Evolutionary conservation across 1,140 invertebrate species (phyloP).

Genomic region (Lucilia sericata): DNA sequence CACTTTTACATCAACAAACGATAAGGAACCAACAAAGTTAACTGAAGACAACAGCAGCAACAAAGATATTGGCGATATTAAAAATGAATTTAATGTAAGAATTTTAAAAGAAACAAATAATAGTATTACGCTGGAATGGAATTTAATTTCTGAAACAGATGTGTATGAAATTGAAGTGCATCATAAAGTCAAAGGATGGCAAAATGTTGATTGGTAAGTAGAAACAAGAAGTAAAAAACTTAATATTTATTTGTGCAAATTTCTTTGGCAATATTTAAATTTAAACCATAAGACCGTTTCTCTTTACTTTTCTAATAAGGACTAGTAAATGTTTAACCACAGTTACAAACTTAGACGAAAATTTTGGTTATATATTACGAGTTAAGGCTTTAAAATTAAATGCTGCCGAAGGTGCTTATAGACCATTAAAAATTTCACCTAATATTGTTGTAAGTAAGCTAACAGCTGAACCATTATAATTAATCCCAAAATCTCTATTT

Average conservation of each 20-base stretch:
- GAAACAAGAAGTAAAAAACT: neutral
- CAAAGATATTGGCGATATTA: neutral
- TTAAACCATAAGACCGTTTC: neutral
- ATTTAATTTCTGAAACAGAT: slow-evolving; percentile 43
- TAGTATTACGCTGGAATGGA: slow-evolving; percentile 57
- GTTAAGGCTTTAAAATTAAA: slow-evolving; percentile 54
- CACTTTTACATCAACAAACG: neutral
- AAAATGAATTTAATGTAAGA: slow-evolving; percentile 50
- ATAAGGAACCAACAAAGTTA: neutral
- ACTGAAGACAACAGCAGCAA: neutral
- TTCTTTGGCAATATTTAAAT: neutral
- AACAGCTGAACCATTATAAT: neutral
- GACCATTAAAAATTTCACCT: slow-evolving; percentile 53
- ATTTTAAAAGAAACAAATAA: slow-evolving; percentile 53
- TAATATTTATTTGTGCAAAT: neutral
- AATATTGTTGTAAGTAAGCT: slow-evolving; percentile 52
- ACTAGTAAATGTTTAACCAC: slow-evolving; percentile 48
- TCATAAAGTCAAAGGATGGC: slow-evolving; percentile 56
- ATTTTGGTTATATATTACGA: slow-evolving; percentile 59
- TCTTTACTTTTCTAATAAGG: neutral
- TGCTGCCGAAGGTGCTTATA: slow-evolving; percentile 47
- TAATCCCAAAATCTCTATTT: neutral
- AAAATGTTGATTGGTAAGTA: slow-evolving; percentile 54
- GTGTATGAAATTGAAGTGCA: slow-evolving; percentile 60
- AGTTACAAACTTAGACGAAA: slow-evolving; percentile 58